Base-by-base conservation (phyloP, 2,888 invertebrate species). In the Cordilura impudica region DNA sequence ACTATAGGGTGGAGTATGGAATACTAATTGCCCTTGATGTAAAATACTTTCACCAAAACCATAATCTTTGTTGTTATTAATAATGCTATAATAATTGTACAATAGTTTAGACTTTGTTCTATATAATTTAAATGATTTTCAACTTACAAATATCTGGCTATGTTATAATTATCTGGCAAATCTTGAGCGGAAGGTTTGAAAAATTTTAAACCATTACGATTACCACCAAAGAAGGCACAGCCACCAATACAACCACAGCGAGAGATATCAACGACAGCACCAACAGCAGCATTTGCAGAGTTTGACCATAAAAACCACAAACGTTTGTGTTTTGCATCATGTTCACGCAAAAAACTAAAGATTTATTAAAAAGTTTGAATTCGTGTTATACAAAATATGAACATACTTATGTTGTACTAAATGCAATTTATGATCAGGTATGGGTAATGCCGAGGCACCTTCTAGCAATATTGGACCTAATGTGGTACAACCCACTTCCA, bases 221-320 rank as follows among this genome's bases (percentile, higher is more conserved):
- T 98, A 67, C 93, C 94, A 2, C 98, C 99, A 87, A 99, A 99
- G 91, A 99, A 99, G 10, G 92, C 92, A 87, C 98, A 98, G 0
- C 98, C 98, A 2, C 99, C 99, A 29, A 95, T 95, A 88, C 99
- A 99, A 0, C 98, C 99, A 88, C 99, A 99, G 83, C 95, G 95
- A 0, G 93, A 91, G 82, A 93, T 93, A 2, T 93, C 92, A 43
- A 75, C 26, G 12, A 79, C 71, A 21, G 56, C 63, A 4, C 71
- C 56, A 0, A 67, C 51, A 18, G 87, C 86, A 83, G 91, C 91
- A 47, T 82, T 84, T 18, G 85, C 60, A 8, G 67, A 35, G 74
- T 87, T 88, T 0, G 95, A 94, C 98, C 98, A 99, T 23, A 99
- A 90, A 87, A 99, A 99, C 97, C 97, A 98, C 35, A 99, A 91